phyloP scores from a whole-genome alignment of 2,113 vertebrate species.

The Bufo bufo region DNA sequence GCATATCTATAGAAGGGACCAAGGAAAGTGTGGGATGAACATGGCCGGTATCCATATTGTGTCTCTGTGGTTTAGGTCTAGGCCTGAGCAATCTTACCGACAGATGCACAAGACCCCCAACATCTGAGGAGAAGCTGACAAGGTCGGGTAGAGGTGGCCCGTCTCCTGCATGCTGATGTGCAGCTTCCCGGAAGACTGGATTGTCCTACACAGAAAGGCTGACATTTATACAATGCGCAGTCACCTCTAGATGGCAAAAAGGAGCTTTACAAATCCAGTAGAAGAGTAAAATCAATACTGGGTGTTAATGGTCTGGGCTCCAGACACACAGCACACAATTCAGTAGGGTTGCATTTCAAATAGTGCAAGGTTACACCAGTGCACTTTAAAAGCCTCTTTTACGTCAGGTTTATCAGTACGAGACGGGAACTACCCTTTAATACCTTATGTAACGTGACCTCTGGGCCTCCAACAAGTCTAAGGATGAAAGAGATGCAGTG shows the following conservation, averaged over 20 bases:
- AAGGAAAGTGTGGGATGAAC: no score
- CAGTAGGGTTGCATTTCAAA: not conserved
- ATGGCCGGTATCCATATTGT: no score
- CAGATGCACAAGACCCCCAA: not conserved
- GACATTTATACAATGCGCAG: slow-evolving; percentile 36
- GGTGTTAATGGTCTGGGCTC: not conserved
- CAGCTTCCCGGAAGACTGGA: not conserved
- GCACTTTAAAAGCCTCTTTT: not conserved
- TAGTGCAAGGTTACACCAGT: not conserved
- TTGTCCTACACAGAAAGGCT: slow-evolving; percentile 2
- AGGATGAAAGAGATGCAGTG: no score
- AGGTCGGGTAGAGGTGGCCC: slow-evolving; percentile 48
- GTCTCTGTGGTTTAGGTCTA: no score
- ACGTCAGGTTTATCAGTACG: no score
- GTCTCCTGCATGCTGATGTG: not conserved
- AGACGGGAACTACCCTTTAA: no score
- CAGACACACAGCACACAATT: not conserved
- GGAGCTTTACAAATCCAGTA: not conserved
- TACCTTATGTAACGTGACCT: no score
- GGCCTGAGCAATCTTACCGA: not conserved
- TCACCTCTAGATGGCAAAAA: not conserved
- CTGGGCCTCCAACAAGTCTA: no score
- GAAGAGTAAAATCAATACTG: not conserved
- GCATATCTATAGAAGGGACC: no score
- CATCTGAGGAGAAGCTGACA: not conserved